These are phyloP conservation scores for Oreocharis arfaki DNA, from an alignment of 2,113 vertebrate genomes.

Conservation along the genomic window DNA sequence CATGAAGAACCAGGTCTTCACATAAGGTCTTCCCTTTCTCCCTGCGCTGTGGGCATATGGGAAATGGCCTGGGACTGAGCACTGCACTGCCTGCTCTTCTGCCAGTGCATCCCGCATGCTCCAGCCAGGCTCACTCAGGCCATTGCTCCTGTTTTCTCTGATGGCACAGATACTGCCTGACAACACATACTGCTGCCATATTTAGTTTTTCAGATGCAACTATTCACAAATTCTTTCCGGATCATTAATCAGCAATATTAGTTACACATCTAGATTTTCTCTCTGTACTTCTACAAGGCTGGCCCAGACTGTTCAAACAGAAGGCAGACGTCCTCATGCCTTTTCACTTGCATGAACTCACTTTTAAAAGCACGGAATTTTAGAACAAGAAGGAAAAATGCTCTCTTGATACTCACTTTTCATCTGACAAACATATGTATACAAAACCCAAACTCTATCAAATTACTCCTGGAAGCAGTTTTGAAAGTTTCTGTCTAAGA, in stretches of 20 bases:
- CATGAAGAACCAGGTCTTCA: not conserved
- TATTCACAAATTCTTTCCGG: not conserved
- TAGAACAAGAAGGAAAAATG: not conserved
- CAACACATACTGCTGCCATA: not conserved
- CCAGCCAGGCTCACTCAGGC: not conserved
- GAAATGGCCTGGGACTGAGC: fast-evolving
- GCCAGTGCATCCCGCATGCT: not conserved
- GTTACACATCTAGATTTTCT: not conserved
- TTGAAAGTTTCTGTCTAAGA: not conserved
- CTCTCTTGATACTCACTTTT: not conserved
- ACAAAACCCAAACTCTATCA: not conserved
- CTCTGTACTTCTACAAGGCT: not conserved
- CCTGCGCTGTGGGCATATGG: fast-evolving
- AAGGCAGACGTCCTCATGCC: not conserved
- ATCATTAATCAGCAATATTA: not conserved
- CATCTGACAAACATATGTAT: not conserved
- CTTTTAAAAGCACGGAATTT: not conserved
- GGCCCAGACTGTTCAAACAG: not conserved
- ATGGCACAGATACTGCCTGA: not conserved
- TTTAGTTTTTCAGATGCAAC: not conserved
- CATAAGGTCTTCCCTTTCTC: not conserved
- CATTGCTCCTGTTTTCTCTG: not conserved
- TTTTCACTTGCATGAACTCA: not conserved
- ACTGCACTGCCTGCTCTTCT: not conserved
- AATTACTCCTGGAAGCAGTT: not conserved